Evolutionary conservation across 2,113 vertebrate species (phyloP).

Genomic region (Trinectes maculatus): DNA sequence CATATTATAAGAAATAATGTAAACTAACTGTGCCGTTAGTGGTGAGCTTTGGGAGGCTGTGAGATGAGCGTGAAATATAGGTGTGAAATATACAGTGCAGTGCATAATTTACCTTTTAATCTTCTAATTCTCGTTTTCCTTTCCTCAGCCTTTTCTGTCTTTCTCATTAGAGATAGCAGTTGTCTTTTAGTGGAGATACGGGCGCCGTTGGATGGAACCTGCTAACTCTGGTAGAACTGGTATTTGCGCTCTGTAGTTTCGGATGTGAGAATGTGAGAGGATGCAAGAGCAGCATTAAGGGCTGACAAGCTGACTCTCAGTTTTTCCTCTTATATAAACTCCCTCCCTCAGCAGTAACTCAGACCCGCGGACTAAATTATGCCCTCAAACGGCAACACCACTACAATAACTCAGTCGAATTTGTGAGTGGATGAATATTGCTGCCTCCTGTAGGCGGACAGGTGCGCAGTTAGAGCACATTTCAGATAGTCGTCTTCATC

Average conservation of each 20-base stretch:
- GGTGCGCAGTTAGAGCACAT: not conserved
- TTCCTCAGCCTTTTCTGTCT: not conserved
- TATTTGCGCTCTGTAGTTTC: not conserved
- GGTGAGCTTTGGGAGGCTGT: not conserved
- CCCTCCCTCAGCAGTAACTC: slow-evolving; percentile 6
- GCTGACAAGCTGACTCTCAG: slow-evolving; percentile 12
- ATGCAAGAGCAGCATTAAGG: slow-evolving; percentile 5
- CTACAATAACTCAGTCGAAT: not conserved
- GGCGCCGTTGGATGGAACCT: not conserved
- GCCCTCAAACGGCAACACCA: not conserved
- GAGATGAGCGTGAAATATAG: not conserved
- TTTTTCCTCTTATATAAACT: not conserved
- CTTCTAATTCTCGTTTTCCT: not conserved
- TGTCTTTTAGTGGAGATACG: not conserved
- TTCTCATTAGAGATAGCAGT: not conserved
- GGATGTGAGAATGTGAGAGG: slow-evolving; percentile 5
- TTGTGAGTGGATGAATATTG: not conserved
- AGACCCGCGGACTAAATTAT: slow-evolving; percentile 3
- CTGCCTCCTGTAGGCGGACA: not conserved
- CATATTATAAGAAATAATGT: too few species aligned
- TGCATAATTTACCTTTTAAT: not conserved
- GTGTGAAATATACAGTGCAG: too few species aligned
- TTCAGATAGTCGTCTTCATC: not conserved
- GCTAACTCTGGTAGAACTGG: slow-evolving; percentile 3
- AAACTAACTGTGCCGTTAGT: too few species aligned